Percentiles rank a stretch among this genome's conserved stretches.
Evolutionary conservation across 2,797 vertebrate species (phyloP).

Genomic region (Coregonus sp.): DNA sequence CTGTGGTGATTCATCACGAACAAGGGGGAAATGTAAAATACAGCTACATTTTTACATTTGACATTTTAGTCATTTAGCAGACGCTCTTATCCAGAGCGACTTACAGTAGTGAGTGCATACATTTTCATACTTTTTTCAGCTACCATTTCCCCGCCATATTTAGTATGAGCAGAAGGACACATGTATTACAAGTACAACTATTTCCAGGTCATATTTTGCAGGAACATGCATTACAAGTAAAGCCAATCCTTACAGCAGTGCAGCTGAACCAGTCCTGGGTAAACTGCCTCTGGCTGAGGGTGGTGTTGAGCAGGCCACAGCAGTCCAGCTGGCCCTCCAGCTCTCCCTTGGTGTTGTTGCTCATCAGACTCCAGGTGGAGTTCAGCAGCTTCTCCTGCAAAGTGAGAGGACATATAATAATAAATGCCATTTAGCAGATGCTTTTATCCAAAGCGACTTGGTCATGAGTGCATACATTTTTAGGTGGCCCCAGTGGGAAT

Average conservation of each 20-base stretch:
- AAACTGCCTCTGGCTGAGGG: conserved; percentile 34
- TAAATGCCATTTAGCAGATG: neutral
- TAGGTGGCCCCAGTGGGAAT: too few species aligned
- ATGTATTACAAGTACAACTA: too few species aligned
- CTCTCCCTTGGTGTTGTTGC: conserved; percentile 72
- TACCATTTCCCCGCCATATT: too few species aligned
- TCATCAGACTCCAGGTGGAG: conserved; percentile 78
- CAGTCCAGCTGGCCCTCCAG: conserved; percentile 85
- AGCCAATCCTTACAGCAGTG: conserved; percentile 71
- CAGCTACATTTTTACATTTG: neutral
- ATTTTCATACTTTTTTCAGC: too few species aligned
- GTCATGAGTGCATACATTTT: neutral
- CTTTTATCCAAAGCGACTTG: neutral
- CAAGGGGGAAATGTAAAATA: neutral
- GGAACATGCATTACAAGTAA: neutral
- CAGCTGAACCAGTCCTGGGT: conserved; percentile 68
- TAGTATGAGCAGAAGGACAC: too few species aligned
- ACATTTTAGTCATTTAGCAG: neutral
- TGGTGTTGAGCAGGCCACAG: conserved; percentile 85
- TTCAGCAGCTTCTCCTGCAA: conserved; percentile 80
- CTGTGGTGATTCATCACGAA: neutral
- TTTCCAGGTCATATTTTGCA: too few species aligned
- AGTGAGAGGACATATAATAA: neutral
- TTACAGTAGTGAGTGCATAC: too few species aligned
- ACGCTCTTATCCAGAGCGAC: too few species aligned